A percentile compares a stretch with the other conserved stretches of the same genome.
phyloP scores from a whole-genome alignment of 2,888 invertebrate genomes.

The Oxyscelio sp. region DNA sequence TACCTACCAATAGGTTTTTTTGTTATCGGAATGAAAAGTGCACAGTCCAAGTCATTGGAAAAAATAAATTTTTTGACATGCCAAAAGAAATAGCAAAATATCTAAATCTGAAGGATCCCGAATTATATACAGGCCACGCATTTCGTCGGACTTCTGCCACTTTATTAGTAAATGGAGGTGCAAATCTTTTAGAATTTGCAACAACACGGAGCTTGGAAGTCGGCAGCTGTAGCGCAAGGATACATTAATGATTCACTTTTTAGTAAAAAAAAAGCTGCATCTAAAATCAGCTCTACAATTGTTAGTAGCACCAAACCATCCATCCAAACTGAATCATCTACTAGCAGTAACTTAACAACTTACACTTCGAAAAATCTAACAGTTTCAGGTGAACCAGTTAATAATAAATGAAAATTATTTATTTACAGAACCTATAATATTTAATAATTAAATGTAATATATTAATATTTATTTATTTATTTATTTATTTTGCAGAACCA shows the following conservation, averaged over 20 bases:
- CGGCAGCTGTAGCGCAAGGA: conserved; percentile 44
- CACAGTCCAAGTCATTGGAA: conserved; percentile 58
- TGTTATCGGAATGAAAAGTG: conserved; percentile 73
- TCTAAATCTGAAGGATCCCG: conserved; percentile 63
- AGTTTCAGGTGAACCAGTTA: conserved; percentile 25
- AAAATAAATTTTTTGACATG: conserved; percentile 69
- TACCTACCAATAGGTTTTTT: conserved; percentile 47
- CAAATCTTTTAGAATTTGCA: conserved; percentile 52
- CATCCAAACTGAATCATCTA: conserved; percentile 21
- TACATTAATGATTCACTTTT: conserved; percentile 53
- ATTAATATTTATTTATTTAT: no score
- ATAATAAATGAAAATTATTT: conserved; percentile 5
- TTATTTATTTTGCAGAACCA: no score
- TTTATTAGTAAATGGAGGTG: conserved; percentile 60
- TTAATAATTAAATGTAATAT: no score
- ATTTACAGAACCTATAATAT: no score
- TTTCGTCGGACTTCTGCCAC: conserved; percentile 72
- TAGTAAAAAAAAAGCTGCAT: conserved; percentile 26
- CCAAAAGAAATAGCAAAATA: conserved; percentile 72
- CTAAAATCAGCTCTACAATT: conserved; percentile 9
- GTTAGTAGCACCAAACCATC: no score
- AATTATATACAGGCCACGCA: conserved; percentile 66
- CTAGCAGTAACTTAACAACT: conserved; percentile 6
- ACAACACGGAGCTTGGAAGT: conserved; percentile 51
- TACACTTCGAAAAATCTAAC: background rate